phyloP scores from a whole-genome alignment of 2,888 invertebrate genomes.

The Nymphalis c-album region DNA sequence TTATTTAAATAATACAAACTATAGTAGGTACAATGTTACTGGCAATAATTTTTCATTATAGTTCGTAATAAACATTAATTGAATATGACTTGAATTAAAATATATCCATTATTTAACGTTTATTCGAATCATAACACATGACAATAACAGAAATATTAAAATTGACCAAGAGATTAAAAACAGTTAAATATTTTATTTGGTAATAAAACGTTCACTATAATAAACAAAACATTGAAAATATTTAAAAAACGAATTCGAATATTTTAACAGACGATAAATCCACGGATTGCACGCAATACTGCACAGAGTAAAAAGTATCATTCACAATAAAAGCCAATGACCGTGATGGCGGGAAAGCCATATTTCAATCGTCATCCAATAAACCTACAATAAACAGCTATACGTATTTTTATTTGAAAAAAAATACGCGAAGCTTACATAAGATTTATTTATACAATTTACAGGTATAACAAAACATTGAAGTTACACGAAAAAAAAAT shows the following conservation, averaged over 20 bases:
- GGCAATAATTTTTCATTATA: too few species aligned
- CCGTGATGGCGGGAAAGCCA: conserved; percentile 25
- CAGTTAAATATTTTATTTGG: conserved; percentile 3
- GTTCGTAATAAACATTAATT: too few species aligned
- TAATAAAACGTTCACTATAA: conserved; percentile 10
- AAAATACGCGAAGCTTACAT: background rate
- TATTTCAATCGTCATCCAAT: conserved; percentile 29
- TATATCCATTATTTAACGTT: too few species aligned
- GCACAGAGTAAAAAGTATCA: conserved; percentile 31
- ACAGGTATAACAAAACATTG: too few species aligned
- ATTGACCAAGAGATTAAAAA: conserved; percentile 1
- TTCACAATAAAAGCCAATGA: conserved; percentile 35
- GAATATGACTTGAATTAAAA: too few species aligned
- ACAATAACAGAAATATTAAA: background rate
- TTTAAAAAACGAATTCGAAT: conserved; percentile 22
- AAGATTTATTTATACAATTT: too few species aligned
- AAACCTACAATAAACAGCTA: conserved; percentile 23
- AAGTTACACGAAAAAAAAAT: too few species aligned
- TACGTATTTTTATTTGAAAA: conserved; percentile 17
- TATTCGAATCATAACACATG: too few species aligned
- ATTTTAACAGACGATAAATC: conserved; percentile 32
- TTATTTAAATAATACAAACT: too few species aligned
- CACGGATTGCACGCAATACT: conserved; percentile 26
- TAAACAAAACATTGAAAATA: conserved; percentile 27
- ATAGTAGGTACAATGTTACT: too few species aligned